Evolutionary conservation across 1,140 invertebrate species (phyloP).

Genomic region (Medauroidea extradentata): DNA sequence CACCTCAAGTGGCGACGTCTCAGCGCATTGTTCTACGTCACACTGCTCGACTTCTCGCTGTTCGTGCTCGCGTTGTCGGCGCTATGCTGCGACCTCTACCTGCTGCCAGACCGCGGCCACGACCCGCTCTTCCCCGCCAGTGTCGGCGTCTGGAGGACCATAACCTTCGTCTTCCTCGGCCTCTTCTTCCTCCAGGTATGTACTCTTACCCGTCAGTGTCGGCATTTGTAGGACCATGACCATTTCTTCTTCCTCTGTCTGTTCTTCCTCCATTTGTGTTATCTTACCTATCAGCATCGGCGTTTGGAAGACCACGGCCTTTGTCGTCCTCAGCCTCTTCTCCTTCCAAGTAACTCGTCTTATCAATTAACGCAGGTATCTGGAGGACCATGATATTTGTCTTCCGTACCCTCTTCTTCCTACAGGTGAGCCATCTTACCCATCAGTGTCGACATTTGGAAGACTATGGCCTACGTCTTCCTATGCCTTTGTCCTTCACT

Average conservation of each 20-base stretch:
- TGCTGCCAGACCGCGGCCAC: constrained; percentile 37
- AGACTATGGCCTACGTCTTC: constrained; percentile 24
- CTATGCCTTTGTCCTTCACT: constrained; percentile 45
- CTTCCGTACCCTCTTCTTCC: no score
- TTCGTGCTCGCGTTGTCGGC: constrained; percentile 44
- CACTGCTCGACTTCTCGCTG: constrained; percentile 45
- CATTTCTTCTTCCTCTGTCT: no score
- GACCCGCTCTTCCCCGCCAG: not conserved
- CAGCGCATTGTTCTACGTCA: constrained; percentile 46
- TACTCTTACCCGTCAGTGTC: not conserved
- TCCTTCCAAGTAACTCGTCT: no score
- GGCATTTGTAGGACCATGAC: no score
- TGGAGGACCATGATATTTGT: no score
- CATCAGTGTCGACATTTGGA: not conserved
- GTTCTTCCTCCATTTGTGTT: no score
- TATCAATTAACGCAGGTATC: no score
- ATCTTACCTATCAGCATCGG: no score
- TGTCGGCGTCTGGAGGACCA: not conserved
- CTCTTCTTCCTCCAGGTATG: constrained; percentile 42
- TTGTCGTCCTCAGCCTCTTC: no score
- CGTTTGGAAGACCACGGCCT: no score
- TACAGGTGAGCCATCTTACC: no score
- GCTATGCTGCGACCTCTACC: constrained; percentile 42
- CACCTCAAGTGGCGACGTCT: constrained; percentile 52
- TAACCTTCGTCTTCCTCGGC: not conserved